Percentiles rank a stretch among this genome's conserved stretches.
phyloP scores from a whole-genome alignment of 2,797 vertebrate species.

The Smutsia gigantea region DNA sequence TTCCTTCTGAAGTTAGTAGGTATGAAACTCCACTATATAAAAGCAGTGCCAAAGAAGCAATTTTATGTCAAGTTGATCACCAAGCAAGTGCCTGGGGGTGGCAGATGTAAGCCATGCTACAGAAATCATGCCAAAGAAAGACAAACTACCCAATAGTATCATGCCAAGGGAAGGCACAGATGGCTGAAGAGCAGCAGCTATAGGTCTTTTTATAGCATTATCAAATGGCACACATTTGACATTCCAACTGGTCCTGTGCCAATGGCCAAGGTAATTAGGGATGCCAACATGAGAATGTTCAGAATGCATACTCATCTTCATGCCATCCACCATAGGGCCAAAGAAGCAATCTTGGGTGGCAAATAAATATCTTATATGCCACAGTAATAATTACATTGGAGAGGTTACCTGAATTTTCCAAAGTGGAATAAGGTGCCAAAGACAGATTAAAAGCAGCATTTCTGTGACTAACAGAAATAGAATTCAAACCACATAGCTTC shows the following conservation, averaged over 20 bases:
- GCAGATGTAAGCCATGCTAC: slow-evolving; percentile 78
- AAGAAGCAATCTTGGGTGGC: slow-evolving; percentile 60
- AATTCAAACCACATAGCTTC: background rate
- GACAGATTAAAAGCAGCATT: slow-evolving; percentile 33
- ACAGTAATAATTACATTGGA: slow-evolving; percentile 54
- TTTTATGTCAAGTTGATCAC: slow-evolving; percentile 78
- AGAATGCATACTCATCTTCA: slow-evolving; percentile 64
- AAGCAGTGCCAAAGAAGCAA: slow-evolving; percentile 67
- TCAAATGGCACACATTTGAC: slow-evolving; percentile 73
- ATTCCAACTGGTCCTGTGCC: slow-evolving; percentile 76
- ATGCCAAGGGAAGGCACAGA: slow-evolving; percentile 79
- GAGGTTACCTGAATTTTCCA: slow-evolving; percentile 64
- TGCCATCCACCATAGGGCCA: slow-evolving; percentile 41
- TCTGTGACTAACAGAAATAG: slow-evolving; percentile 28
- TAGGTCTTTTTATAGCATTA: slow-evolving; percentile 79
- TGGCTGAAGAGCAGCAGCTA: slow-evolving; percentile 76
- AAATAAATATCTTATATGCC: slow-evolving; percentile 46
- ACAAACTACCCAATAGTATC: slow-evolving; percentile 72
- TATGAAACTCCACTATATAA: slow-evolving; percentile 63
- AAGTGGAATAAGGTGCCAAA: slow-evolving; percentile 22
- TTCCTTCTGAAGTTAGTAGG: slow-evolving; percentile 66
- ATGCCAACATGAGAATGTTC: slow-evolving; percentile 67
- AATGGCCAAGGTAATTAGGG: slow-evolving; percentile 71
- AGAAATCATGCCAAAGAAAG: slow-evolving; percentile 76
- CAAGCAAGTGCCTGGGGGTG: slow-evolving; percentile 72